Conservation (phyloP, 2,888 invertebrate genomes). For the Baronia brevicornis region DNA sequence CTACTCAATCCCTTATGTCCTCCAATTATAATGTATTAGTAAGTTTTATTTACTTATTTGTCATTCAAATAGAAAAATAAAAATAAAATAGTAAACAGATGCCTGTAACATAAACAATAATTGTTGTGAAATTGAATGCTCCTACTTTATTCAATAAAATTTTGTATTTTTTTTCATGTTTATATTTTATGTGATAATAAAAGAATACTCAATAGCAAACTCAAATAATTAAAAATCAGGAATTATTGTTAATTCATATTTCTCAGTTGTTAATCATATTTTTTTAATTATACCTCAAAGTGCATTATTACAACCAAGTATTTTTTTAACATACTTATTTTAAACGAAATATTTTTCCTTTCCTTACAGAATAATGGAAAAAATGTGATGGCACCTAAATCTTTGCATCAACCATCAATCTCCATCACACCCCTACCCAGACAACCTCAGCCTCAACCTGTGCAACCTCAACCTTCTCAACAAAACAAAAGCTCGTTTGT, state of each 20-base stretch:
- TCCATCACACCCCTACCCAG: conserved; percentile 94
- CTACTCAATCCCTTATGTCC: conserved; percentile 69
- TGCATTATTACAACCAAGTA: conserved; percentile 11
- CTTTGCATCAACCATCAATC: conserved; percentile 81
- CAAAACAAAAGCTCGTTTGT: conserved; percentile 88
- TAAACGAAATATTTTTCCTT: conserved; percentile 13
- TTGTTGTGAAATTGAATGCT: too few relatives aligned
- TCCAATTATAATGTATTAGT: conserved; percentile 80
- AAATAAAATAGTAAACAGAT: too few relatives aligned
- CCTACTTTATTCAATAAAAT: too few relatives aligned
- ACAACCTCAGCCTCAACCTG: conserved; percentile 72
- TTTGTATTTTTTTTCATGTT: too few relatives aligned
- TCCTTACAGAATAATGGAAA: conserved; percentile 43
- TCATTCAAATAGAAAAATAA: too few relatives aligned
- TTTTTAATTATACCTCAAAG: too few relatives aligned
- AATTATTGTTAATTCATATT: too few relatives aligned
- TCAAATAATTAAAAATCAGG: too few relatives aligned
- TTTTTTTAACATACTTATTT: conserved; percentile 3
- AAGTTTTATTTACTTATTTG: conserved; percentile 29
- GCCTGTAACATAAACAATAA: too few relatives aligned
- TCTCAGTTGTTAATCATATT: too few relatives aligned
- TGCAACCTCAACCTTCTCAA: conserved; percentile 43
- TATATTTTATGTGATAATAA: too few relatives aligned
- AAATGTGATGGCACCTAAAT: conserved; percentile 27
- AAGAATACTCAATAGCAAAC: too few relatives aligned